phyloP scores from a whole-genome alignment of 2,797 vertebrate genomes.

The Coreius guichenoti region DNA sequence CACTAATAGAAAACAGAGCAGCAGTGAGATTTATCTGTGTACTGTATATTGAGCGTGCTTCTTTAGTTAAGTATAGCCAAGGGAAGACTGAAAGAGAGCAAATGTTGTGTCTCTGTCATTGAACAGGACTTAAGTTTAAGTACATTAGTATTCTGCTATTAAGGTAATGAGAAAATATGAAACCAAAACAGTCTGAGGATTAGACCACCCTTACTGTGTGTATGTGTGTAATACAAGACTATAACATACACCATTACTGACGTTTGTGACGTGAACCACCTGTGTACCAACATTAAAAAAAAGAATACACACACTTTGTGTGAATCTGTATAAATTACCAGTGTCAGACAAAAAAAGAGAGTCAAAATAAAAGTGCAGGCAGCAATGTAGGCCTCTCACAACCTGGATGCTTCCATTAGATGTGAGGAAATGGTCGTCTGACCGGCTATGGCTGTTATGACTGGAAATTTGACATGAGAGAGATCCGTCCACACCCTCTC shows the following conservation, averaged over 20 bases:
- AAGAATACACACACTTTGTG: neutral
- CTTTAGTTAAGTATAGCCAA: neutral
- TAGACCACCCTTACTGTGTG: slow-evolving; percentile 47
- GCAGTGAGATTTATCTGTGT: slow-evolving; percentile 8
- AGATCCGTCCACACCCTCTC: slow-evolving; percentile 56
- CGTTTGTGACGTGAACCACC: slow-evolving; percentile 3
- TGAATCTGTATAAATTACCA: neutral
- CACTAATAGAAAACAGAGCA: neutral
- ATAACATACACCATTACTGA: slow-evolving; percentile 34
- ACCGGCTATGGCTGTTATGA: slow-evolving; percentile 59
- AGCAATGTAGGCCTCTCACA: slow-evolving; percentile 4
- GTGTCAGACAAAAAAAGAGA: slow-evolving; percentile 21
- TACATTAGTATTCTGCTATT: slow-evolving; percentile 54
- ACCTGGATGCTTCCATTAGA: slow-evolving; percentile 26
- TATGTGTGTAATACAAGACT: slow-evolving; percentile 28
- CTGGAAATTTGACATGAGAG: slow-evolving; percentile 55
- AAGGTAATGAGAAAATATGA: slow-evolving; percentile 58
- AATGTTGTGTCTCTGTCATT: slow-evolving; percentile 59
- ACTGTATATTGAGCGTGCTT: neutral
- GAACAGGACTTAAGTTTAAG: slow-evolving; percentile 56
- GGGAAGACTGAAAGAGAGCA: slow-evolving; percentile 35
- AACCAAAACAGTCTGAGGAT: slow-evolving; percentile 48
- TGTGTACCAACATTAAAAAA: slow-evolving; percentile 2
- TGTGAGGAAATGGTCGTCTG: slow-evolving; percentile 55
- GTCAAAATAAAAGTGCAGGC: neutral